phyloP scores from a whole-genome alignment of 2,888 invertebrate genomes.

The Crepidodera aurea region DNA sequence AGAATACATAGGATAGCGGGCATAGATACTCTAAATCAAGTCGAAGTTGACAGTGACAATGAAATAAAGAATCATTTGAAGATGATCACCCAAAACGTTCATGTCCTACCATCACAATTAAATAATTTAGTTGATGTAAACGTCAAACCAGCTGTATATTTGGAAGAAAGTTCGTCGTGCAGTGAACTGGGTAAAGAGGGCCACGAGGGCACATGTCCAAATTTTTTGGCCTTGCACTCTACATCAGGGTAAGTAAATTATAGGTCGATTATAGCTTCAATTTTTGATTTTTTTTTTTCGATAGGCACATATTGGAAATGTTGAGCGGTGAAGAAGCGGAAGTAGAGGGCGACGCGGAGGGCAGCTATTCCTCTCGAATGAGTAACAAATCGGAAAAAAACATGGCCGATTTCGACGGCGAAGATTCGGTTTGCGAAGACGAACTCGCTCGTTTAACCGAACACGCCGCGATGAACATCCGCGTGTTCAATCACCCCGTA shows the following conservation, averaged over 20 bases:
- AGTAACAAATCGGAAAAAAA: slow-evolving; percentile 94
- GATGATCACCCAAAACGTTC: slow-evolving; percentile 46
- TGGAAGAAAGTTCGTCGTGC: slow-evolving; percentile 61
- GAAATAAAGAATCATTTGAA: slow-evolving; percentile 55
- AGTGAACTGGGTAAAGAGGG: slow-evolving; percentile 60
- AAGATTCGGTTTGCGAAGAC: slow-evolving; percentile 88
- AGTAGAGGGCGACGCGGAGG: slow-evolving; percentile 64
- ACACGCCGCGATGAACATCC: slow-evolving; percentile 59
- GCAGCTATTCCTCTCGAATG: slow-evolving; percentile 92
- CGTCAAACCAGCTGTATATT: slow-evolving; percentile 55
- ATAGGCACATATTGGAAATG: slow-evolving; percentile 72
- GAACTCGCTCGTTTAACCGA: slow-evolving; percentile 78
- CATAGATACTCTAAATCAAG: slow-evolving; percentile 57
- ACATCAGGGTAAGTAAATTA: slow-evolving; percentile 52
- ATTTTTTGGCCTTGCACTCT: slow-evolving; percentile 57
- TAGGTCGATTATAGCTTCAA: neutral
- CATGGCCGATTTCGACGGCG: slow-evolving; percentile 93
- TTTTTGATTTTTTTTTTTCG: slow-evolving; percentile 24
- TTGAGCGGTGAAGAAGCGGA: slow-evolving; percentile 74
- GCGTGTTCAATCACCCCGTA: slow-evolving; percentile 53
- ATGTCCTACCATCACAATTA: slow-evolving; percentile 56
- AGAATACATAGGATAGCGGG: slow-evolving; percentile 51
- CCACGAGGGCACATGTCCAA: slow-evolving; percentile 53
- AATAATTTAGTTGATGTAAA: slow-evolving; percentile 54
- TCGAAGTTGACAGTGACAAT: slow-evolving; percentile 58